These are phyloP conservation scores for Paracyprichromis sp. DNA, from an alignment of 2,113 vertebrate species.

Conservation along the genomic window DNA sequence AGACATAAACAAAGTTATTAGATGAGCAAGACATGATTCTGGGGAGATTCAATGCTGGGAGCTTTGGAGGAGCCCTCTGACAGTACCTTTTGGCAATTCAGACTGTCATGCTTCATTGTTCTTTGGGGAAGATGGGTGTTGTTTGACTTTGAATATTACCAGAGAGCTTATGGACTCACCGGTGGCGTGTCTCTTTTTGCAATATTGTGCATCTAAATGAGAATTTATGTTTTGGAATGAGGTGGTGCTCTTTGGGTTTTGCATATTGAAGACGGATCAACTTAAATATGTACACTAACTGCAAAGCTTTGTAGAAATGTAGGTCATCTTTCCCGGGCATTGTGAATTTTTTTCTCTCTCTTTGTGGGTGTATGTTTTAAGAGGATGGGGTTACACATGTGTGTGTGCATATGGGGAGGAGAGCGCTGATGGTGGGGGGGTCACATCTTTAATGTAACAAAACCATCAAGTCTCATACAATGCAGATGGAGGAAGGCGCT, in stretches of 20 bases:
- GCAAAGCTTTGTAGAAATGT: constrained; percentile 47
- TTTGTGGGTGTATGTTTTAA: constrained; percentile 29
- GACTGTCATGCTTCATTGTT: constrained; percentile 50
- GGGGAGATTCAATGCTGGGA: constrained; percentile 22
- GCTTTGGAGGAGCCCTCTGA: constrained; percentile 35
- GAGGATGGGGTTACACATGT: background rate
- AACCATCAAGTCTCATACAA: constrained; percentile 45
- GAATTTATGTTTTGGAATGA: constrained; percentile 44
- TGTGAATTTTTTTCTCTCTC: constrained; percentile 10
- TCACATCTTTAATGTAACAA: constrained; percentile 22
- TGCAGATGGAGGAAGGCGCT: constrained; percentile 70
- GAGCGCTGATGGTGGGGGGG: background rate
- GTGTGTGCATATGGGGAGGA: background rate
- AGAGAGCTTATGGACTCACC: constrained; percentile 3
- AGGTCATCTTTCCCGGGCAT: constrained; percentile 48
- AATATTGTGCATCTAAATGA: constrained; percentile 42
- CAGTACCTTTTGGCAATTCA: constrained; percentile 30
- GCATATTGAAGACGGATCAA: constrained; percentile 49
- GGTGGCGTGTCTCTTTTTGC: constrained; percentile 4
- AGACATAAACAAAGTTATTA: constrained; percentile 67
- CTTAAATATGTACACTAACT: constrained; percentile 55
- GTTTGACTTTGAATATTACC: constrained; percentile 49
- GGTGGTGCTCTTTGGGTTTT: constrained; percentile 12
- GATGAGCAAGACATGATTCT: constrained; percentile 51
- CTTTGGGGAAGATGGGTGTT: constrained; percentile 20